Base-by-base conservation (phyloP, 2,797 vertebrate species). In the Mionectes olivaceus region DNA sequence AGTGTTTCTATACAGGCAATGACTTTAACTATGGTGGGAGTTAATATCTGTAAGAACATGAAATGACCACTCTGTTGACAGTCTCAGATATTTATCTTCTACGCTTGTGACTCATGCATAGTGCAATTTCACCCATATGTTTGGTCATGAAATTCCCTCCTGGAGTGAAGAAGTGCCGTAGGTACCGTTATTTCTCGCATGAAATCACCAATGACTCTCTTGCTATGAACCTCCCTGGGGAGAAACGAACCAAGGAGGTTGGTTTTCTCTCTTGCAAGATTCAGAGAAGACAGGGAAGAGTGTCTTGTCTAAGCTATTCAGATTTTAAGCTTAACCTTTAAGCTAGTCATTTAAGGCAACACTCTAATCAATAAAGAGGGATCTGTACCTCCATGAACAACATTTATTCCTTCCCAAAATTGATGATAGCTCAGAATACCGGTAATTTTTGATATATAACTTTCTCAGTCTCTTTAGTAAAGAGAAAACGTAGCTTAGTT, bases 61-160 rank as follows among this genome's bases (percentile, higher is more conserved):
- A 94, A 96, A 94, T 83, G 92, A 90, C 91, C 94, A 92, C 85
- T 83, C 37, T 86, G 77, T 79, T 96, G 93, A 88, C 86, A 93
- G 70, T 83, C 61, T 80, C 27, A 80, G 74, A 67, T 87, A 91
- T 92, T 92, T 91, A 80, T 85, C 44, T 91, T 80, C 33, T 76
- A 50, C 0, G 4, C 8, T 17, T 74, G 32, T 85, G 87, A 83
- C 47, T 95, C 91, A 87, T 11, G 16, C 23, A 25, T 39, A 80
- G n/a, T 39, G 52, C 60, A 83, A 47, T 86, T 87, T 79, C 68
- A 77, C 24, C 33, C 52, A 39, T 84, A 67, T 74, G 21, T 60
- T 85, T 85, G 35, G 19, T 57, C 64, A 71, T 64, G 76, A 91
- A 92, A 91, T 89, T 77, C 28, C 23, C 49, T 89, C 55, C n/a